Percentiles rank a stretch among this genome's conserved stretches.
These are phyloP conservation scores for Morelia viridis DNA, from an alignment of 2,797 vertebrate genomes.

Conservation along the genomic window DNA sequence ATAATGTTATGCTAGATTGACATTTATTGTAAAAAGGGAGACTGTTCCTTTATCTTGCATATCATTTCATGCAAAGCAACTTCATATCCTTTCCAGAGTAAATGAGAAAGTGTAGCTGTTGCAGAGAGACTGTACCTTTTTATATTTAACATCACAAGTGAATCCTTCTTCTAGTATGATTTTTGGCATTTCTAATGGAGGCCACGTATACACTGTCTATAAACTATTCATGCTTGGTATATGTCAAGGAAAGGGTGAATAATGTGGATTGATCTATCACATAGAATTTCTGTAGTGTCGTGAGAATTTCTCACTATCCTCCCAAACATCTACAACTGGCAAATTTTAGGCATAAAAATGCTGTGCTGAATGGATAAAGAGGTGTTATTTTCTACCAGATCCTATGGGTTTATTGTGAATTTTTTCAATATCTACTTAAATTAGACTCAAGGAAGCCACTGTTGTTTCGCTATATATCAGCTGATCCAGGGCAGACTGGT, in stretches of 20 bases:
- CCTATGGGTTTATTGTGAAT: constrained; percentile 18
- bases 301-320: not conserved
- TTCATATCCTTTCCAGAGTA: not conserved
- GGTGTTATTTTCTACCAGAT: not conserved
- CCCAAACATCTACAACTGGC: not conserved
- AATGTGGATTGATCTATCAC: not conserved
- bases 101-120: not conserved
- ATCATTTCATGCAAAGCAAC: not conserved
- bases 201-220: not conserved
- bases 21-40: not conserved
- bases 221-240: not conserved
- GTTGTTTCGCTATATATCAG: not conserved
- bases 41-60: not conserved
- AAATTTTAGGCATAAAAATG: not conserved
- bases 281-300: not conserved
- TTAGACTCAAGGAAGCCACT: not conserved
- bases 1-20: not conserved
- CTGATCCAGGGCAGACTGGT: not conserved
- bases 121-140: not conserved
- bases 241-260: constrained; percentile 6
- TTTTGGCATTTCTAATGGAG: constrained; percentile 1
- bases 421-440: constrained; percentile 6
- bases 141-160: not conserved
- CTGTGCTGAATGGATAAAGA: not conserved
- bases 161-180: not conserved